These are phyloP conservation scores for Nysson spinosus DNA, from an alignment of 2,888 invertebrate species.

Conservation along the genomic window DNA sequence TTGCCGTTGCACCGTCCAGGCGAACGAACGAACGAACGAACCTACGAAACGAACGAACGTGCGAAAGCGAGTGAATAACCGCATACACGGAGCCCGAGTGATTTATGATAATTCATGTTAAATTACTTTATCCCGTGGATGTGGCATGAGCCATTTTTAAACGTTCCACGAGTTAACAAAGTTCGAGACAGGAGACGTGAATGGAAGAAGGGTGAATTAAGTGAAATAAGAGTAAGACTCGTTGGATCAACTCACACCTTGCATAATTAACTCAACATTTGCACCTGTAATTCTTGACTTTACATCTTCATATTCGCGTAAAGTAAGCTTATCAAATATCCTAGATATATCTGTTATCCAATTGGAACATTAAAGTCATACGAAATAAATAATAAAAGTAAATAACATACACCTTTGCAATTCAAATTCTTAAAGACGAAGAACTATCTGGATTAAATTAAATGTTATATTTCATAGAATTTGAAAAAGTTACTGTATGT, in stretches of 20 bases:
- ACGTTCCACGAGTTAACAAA: slow-evolving; percentile 25
- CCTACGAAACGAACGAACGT: slow-evolving; percentile 42
- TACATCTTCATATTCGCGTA: too few relatives aligned
- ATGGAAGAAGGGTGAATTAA: slow-evolving; percentile 20
- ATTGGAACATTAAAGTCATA: too few relatives aligned
- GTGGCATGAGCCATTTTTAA: slow-evolving; percentile 55
- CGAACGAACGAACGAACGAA: slow-evolving; percentile 9
- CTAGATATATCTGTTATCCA: too few relatives aligned
- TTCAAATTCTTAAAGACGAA: too few relatives aligned
- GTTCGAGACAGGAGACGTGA: slow-evolving; percentile 1
- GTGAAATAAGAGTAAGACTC: slow-evolving; percentile 12
- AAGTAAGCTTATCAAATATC: too few relatives aligned
- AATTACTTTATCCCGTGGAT: slow-evolving; percentile 64
- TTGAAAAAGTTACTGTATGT: too few relatives aligned
- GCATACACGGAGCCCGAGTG: slow-evolving; percentile 54
- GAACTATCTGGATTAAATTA: too few relatives aligned
- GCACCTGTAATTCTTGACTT: neutral
- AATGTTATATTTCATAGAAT: too few relatives aligned
- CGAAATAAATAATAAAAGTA: too few relatives aligned
- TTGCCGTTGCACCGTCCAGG: slow-evolving; percentile 5
- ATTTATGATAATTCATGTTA: slow-evolving; percentile 70
- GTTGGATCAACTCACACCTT: neutral
- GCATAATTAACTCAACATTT: slow-evolving; percentile 3
- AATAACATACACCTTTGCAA: too few relatives aligned
- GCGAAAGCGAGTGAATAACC: slow-evolving; percentile 56